Percentiles rank a stretch among this genome's conserved stretches.
Evolutionary conservation across 2,888 invertebrate genomes (phyloP).

Genomic region (Lysandra bellargus): DNA sequence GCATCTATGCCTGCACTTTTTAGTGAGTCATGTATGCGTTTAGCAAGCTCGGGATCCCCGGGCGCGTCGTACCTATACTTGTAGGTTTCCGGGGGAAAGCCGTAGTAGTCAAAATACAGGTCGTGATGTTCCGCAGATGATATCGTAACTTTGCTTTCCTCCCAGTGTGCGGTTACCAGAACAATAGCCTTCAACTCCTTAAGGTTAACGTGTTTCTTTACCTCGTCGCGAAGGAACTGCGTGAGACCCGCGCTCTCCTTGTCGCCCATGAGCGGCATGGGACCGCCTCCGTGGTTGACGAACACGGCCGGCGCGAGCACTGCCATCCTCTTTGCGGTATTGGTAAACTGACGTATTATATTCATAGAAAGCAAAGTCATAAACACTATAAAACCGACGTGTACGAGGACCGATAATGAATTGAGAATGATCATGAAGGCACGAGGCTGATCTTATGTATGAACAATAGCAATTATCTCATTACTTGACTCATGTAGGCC

Average conservation of each 20-base stretch:
- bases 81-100: conserved; percentile 71
- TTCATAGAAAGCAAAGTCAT: conserved; percentile 73
- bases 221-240: conserved; percentile 61
- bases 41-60: conserved; percentile 63
- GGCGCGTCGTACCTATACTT: conserved; percentile 70
- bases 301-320: conserved; percentile 69
- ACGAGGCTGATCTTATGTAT: conserved; percentile 32
- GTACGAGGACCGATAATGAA: conserved; percentile 64
- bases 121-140: conserved; percentile 68
- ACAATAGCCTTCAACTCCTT: conserved; percentile 67
- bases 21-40: conserved; percentile 56
- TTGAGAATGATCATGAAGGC: conserved; percentile 70
- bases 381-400: conserved; percentile 67
- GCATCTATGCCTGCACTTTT: conserved; percentile 62
- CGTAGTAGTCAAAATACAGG: conserved; percentile 73
- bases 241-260: conserved; percentile 66
- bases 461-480: conserved; percentile 25
- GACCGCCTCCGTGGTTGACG: conserved; percentile 74
- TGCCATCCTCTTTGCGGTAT: conserved; percentile 60
- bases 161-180: conserved; percentile 74
- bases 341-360: conserved; percentile 62
- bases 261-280: conserved; percentile 67
- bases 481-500: conserved; percentile 13
- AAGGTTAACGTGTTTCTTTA: conserved; percentile 64
- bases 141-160: conserved; percentile 65